These are phyloP conservation scores for Rhagium mordax DNA, from an alignment of 2,888 invertebrate species.

Conservation along the genomic window DNA sequence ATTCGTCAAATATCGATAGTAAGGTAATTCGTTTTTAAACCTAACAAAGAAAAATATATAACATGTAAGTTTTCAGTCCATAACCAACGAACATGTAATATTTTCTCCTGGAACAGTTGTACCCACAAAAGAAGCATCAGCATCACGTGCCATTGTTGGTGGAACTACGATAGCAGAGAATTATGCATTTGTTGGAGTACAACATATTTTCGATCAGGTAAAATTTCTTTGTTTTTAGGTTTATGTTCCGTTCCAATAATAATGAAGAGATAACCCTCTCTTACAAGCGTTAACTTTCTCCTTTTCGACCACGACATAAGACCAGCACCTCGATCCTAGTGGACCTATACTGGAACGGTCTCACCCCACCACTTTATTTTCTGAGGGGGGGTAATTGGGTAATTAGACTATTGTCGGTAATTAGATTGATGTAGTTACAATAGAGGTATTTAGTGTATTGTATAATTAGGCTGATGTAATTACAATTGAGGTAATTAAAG, in stretches of 20 bases:
- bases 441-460: no score
- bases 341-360: no score
- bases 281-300: no score
- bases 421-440: no score
- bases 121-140: conserved; percentile 75
- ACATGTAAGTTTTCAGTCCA: neutral
- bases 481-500: no score
- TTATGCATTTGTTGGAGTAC: conserved; percentile 90
- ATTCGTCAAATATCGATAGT: conserved; percentile 48
- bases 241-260: neutral
- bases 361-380: no score
- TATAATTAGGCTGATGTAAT: no score
- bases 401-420: no score
- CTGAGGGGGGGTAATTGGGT: no score
- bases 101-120: conserved; percentile 65
- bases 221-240: neutral
- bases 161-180: conserved; percentile 82
- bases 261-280: no score
- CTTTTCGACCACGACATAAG: no score
- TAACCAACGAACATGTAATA: conserved; percentile 32
- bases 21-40: conserved; percentile 36
- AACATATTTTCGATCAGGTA: conserved; percentile 91
- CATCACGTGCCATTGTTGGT: conserved; percentile 76
- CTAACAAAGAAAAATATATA: neutral
- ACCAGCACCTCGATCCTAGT: no score